Evolutionary conservation across 2,888 invertebrate species (phyloP).

Genomic region (Helicoverpa assulta): DNA sequence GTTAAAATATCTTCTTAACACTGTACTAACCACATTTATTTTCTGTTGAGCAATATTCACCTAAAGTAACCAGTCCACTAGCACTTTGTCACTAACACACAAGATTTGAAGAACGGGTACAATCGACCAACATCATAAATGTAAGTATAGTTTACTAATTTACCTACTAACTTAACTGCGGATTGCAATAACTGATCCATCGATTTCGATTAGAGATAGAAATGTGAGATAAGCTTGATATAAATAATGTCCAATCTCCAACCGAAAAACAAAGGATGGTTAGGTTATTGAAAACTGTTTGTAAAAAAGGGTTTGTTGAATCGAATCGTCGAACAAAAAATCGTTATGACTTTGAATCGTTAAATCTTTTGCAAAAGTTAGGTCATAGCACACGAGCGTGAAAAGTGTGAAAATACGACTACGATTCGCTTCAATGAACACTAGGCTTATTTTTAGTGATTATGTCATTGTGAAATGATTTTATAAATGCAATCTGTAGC

Average conservation of each 20-base stretch:
- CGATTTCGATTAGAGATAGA: too few species aligned
- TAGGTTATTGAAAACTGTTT: too few species aligned
- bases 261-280: too few species aligned
- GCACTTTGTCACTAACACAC: slow-evolving; percentile 74
- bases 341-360: not conserved
- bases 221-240: too few species aligned
- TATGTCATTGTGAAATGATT: slow-evolving; percentile 31
- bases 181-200: too few species aligned
- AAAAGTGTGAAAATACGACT: slow-evolving; percentile 10
- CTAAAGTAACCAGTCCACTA: slow-evolving; percentile 82
- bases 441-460: slow-evolving; percentile 36
- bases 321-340: slow-evolving; percentile 7
- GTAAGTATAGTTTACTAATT: slow-evolving; percentile 62
- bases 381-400: slow-evolving; percentile 14
- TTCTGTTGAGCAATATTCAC: slow-evolving; percentile 83
- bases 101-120: slow-evolving; percentile 43
- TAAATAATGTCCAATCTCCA: too few species aligned
- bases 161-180: not conserved
- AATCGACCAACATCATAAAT: slow-evolving; percentile 30
- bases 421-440: slow-evolving; percentile 52
- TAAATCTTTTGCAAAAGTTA: slow-evolving; percentile 9
- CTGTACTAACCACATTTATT: slow-evolving; percentile 81
- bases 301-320: slow-evolving; percentile 40
- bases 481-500: slow-evolving; percentile 49
- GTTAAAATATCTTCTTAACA: slow-evolving; percentile 57